Base-by-base conservation (phyloP, 2,113 vertebrate genomes). In the Choloepus hoffmanni region DNA sequence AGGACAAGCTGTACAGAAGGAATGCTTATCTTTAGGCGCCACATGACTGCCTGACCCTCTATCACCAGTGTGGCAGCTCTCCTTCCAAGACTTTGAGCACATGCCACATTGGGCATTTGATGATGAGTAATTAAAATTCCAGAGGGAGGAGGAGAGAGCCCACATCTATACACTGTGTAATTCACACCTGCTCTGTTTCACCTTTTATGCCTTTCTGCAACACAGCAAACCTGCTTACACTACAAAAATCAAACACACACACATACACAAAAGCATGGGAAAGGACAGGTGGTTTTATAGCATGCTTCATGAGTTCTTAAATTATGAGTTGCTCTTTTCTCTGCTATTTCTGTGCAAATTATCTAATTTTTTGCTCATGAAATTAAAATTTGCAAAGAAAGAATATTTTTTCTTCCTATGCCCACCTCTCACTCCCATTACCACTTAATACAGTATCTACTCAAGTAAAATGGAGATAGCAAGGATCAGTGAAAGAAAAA, bases 1-100 rank as follows among this genome's bases (percentile, higher is more conserved):
- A 26, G 65, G 68, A 68, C 14, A 21, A 58, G 50, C 81, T 53
- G 63, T n/a, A 26, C 18, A 8, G 72, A 65, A 82, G 45, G 26
- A 55, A 0, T 3, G 3, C 63, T 97, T 96, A 97, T 97, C 97
- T 95, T 45, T 28, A 85, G n/a, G 65, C 50, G 10, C 43, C 97
- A 95, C 84, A 24, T 77, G 87, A 81, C 72, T 43, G 9, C 15
- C 0, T 63, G 90, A 28, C 72, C 24, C 24, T 91, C 91, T 85
- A 82, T 62, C 78, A 30, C 62, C 40, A 23, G 55, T 18, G 28
- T 55, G 19, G 53, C 36, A 67, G 7, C 19, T 5, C 79, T 83
- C 76, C 84, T 79, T 94, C 86, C 48, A 50, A 93, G 87, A 92
- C 91, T 95, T 77, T 40, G 18, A 85, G 92, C 48, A 73, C 76